These are phyloP conservation scores for Crotalus viridis DNA, from an alignment of 2,113 vertebrate genomes.

Conservation along the genomic window DNA sequence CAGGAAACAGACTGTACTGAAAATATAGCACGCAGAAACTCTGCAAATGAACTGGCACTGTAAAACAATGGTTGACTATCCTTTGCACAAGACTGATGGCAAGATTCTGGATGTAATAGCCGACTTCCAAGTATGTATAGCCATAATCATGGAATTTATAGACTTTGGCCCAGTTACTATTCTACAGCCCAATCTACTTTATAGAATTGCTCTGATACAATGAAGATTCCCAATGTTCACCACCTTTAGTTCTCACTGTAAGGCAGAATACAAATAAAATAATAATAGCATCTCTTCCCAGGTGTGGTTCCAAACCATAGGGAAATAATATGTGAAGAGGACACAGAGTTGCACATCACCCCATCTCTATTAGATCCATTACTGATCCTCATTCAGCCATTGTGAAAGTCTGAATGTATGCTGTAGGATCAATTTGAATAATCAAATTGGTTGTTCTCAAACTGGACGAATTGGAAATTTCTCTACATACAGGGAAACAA, in stretches of 20 bases:
- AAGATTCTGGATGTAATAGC: background rate
- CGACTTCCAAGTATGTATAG: background rate
- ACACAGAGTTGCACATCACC: background rate
- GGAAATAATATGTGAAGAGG: background rate
- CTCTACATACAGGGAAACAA: background rate
- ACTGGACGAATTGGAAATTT: background rate
- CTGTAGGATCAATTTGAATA: background rate
- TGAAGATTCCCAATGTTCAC: background rate
- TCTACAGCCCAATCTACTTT: background rate
- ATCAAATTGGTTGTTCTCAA: background rate
- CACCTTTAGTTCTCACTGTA: background rate
- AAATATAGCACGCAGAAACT: background rate
- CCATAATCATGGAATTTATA: background rate
- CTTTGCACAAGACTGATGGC: background rate
- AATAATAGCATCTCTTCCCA: background rate
- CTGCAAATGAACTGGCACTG: background rate
- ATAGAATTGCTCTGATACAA: background rate
- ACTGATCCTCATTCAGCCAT: background rate
- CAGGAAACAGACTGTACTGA: constrained; percentile 23
- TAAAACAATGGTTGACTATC: background rate
- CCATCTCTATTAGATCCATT: background rate
- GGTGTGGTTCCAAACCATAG: background rate
- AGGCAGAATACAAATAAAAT: background rate
- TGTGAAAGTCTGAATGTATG: background rate
- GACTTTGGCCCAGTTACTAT: background rate